Base-by-base conservation (phyloP, 2,888 invertebrate genomes). In the Allygus modestus region DNA sequence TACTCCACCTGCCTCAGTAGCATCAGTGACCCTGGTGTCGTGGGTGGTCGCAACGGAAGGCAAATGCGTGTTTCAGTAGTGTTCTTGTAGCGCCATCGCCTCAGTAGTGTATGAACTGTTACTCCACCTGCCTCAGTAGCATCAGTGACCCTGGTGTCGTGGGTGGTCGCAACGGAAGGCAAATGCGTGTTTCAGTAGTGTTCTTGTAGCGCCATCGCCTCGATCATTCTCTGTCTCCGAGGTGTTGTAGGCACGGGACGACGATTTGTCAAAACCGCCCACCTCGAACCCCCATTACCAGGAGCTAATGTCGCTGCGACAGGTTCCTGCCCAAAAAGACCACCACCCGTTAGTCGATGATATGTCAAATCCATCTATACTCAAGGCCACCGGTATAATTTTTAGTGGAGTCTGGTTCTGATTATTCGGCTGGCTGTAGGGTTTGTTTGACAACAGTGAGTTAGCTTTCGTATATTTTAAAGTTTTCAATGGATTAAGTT, bases 311-410 rank as follows among this genome's bases (percentile, higher is more conserved):
- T 71, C 71, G 23, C 11, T 37, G 23, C 73, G 73, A 73, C 73
- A 73, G 73, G 73, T 73, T 73, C 43, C 31, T 23, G 73, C 41
- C 73, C 37, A 73, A 73, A 73, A 73, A 37, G 73, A 73, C 73
- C 73, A 41, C 73, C 23, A 4, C 20, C 58, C 20, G 58, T 9
- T 58, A 58, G 58, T 46, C 58, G 58, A 58, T 58, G 12, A 58
- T 58, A 12, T 58, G 23, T 20, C 20, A 23, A 23, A n/a, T 58
- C 23, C 23, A 58, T 58, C 58, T 1, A 58, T 58, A 23, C n/a
- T 23, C 23, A 58, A 58, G 58, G 58, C 58, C 58, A 23, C 58
- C 23, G 69, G 33, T 69, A 9, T 9, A 69, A 58, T 23, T n/a
- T 11, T 23, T 23, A 46, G n/a, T 58, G 58, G 58, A 2, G 1